Conservation (phyloP, 2,113 vertebrate genomes). For the Tricholaema leucomelas region DNA sequence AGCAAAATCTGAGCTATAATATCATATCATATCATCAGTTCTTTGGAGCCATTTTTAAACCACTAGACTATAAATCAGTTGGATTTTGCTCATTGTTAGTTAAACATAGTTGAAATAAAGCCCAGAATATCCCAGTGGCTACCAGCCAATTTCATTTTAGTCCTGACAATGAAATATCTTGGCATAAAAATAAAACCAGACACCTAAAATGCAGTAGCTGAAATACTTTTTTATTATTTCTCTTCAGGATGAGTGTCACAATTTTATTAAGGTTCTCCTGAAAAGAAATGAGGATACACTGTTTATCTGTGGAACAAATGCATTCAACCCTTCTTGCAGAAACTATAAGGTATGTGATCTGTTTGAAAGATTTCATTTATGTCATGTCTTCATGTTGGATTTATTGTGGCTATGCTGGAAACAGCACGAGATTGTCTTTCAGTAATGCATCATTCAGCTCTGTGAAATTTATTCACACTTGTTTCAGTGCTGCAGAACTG, state of each 20-base stretch:
- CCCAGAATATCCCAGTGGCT: not conserved
- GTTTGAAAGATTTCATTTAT: not conserved
- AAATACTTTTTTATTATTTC: conserved; percentile 50
- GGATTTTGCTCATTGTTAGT: not conserved
- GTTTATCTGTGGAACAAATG: conserved; percentile 98
- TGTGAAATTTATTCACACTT: not conserved
- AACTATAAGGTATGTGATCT: conserved; percentile 88
- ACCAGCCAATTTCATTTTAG: not conserved
- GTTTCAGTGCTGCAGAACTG: not conserved
- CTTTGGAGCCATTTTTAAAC: not conserved
- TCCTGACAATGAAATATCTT: not conserved
- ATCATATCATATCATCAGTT: not conserved
- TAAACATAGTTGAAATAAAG: conserved; percentile 7
- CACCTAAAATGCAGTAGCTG: not conserved
- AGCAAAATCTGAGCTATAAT: not conserved
- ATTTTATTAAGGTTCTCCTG: conserved; percentile 98
- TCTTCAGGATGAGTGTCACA: conserved; percentile 96
- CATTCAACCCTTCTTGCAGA: conserved; percentile 96
- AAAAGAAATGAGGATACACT: conserved; percentile 92
- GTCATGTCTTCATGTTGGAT: not conserved
- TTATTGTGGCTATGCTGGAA: not conserved
- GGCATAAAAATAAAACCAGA: not conserved
- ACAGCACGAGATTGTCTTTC: not conserved
- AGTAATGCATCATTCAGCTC: not conserved
- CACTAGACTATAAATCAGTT: not conserved